Evolutionary conservation across 2,888 invertebrate species (phyloP).

Genomic region (Kuschelorhynchus macadamiae): DNA sequence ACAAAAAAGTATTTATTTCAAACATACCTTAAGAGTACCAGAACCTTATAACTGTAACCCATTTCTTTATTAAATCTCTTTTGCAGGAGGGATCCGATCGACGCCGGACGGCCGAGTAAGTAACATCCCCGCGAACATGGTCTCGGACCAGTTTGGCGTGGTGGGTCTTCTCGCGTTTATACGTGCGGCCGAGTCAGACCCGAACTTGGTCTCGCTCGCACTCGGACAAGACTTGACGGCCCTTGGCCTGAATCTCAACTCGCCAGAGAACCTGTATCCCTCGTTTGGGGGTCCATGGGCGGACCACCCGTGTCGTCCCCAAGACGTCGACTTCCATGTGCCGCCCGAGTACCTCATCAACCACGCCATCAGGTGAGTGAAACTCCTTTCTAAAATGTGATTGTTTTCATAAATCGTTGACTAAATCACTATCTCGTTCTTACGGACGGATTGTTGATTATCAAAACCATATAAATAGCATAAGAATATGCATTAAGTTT

Average conservation of each 20-base stretch:
- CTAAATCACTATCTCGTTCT: too few relatives aligned
- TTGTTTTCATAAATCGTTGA: too few relatives aligned
- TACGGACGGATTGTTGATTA: too few relatives aligned
- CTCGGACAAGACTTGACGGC: slow-evolving; percentile 98
- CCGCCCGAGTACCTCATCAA: slow-evolving; percentile 99
- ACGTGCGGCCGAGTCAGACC: slow-evolving; percentile 97
- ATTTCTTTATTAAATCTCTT: too few relatives aligned
- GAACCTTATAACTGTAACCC: too few relatives aligned
- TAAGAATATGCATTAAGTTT: too few relatives aligned
- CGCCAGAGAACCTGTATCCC: slow-evolving; percentile 97
- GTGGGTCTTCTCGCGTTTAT: slow-evolving; percentile 98
- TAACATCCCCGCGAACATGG: slow-evolving; percentile 99
- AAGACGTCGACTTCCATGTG: slow-evolving; percentile 98
- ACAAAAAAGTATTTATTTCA: too few relatives aligned
- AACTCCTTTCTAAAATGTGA: background rate
- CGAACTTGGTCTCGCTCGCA: slow-evolving; percentile 95
- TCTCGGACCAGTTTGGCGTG: slow-evolving; percentile 99
- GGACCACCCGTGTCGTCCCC: slow-evolving; percentile 97
- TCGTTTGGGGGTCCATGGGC: slow-evolving; percentile 99
- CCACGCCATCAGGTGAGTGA: slow-evolving; percentile 82
- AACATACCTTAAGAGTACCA: too few relatives aligned
- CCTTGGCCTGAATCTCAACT: slow-evolving; percentile 97
- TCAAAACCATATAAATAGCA: too few relatives aligned
- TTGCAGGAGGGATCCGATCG: slow-evolving; percentile 92
- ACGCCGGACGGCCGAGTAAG: slow-evolving; percentile 98